Percentiles rank a stretch among this genome's conserved stretches.
These are phyloP conservation scores for Rhyacophila brunnea DNA, from an alignment of 1,140 invertebrate species.

Conservation along the genomic window DNA sequence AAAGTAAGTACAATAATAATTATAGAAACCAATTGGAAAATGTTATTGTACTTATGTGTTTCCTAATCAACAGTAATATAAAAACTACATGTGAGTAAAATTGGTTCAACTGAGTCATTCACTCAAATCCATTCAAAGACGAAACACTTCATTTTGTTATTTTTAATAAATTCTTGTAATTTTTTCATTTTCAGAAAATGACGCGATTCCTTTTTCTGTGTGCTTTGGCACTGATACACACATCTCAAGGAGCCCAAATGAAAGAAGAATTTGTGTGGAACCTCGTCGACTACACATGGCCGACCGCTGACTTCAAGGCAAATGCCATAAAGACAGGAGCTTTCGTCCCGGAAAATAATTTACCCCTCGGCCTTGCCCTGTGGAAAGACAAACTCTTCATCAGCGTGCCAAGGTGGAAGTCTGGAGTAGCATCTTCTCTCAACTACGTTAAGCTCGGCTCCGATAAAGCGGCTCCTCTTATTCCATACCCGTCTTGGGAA, in stretches of 20 bases:
- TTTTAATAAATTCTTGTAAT: too few relatives aligned
- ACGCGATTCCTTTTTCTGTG: constrained; percentile 39
- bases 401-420: constrained; percentile 75
- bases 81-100: too few relatives aligned
- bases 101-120: too few relatives aligned
- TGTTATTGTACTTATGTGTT: too few relatives aligned
- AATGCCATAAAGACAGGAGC: constrained; percentile 59
- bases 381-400: constrained; percentile 77
- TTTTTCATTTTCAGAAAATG: constrained; percentile 37
- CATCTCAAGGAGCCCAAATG: constrained; percentile 40
- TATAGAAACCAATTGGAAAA: too few relatives aligned
- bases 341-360: constrained; percentile 68
- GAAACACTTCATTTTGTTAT: too few relatives aligned
- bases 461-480: constrained; percentile 59
- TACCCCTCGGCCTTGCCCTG: constrained; percentile 69
- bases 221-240: constrained; percentile 38
- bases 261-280: constrained; percentile 66
- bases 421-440: constrained; percentile 68
- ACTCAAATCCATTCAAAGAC: too few relatives aligned
- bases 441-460: constrained; percentile 62
- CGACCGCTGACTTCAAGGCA: constrained; percentile 55
- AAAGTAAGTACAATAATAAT: too few relatives aligned
- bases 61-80: too few relatives aligned
- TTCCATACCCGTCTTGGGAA: constrained; percentile 68
- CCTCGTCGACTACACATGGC: constrained; percentile 67